Percentiles rank a stretch among this genome's conserved stretches.
Conservation (phyloP, 2,888 invertebrate species). For the Tuta absoluta region DNA sequence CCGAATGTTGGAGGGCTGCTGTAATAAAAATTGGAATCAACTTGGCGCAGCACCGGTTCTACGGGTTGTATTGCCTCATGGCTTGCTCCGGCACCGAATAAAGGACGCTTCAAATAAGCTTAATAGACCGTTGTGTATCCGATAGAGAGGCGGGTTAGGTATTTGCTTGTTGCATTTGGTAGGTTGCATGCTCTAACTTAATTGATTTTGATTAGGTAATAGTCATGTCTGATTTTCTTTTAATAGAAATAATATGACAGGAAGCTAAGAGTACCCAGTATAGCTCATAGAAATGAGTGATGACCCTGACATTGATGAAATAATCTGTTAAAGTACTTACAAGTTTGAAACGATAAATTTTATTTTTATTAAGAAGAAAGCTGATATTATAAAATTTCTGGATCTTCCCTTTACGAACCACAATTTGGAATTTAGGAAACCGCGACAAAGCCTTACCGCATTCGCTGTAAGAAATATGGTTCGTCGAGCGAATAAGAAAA, state of each 20-base stretch:
- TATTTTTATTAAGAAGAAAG: too few relatives aligned
- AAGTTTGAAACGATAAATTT: too few relatives aligned
- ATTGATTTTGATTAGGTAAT: too few relatives aligned
- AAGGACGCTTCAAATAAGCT: background rate
- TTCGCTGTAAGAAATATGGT: background rate
- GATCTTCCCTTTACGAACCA: background rate
- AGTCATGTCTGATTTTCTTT: too few relatives aligned
- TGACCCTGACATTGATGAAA: too few relatives aligned
- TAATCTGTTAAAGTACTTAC: too few relatives aligned
- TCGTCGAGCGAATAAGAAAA: background rate
- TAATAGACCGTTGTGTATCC: background rate
- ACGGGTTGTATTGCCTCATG: slow-evolving; percentile 23
- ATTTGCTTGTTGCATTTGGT: background rate
- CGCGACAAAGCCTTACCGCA: slow-evolving; percentile 2
- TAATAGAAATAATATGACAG: too few relatives aligned
- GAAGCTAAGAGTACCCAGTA: too few relatives aligned
- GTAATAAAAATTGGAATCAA: slow-evolving; percentile 60
- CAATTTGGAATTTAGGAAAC: background rate
- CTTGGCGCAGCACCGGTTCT: slow-evolving; percentile 53
- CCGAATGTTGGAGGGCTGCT: slow-evolving; percentile 49
- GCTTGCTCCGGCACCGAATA: background rate
- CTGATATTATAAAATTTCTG: too few relatives aligned
- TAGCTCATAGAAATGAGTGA: too few relatives aligned
- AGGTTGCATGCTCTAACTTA: too few relatives aligned
- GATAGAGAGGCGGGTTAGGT: background rate